These are phyloP conservation scores for Mustelus asterias DNA, from an alignment of 2,113 vertebrate species.

Conservation along the genomic window DNA sequence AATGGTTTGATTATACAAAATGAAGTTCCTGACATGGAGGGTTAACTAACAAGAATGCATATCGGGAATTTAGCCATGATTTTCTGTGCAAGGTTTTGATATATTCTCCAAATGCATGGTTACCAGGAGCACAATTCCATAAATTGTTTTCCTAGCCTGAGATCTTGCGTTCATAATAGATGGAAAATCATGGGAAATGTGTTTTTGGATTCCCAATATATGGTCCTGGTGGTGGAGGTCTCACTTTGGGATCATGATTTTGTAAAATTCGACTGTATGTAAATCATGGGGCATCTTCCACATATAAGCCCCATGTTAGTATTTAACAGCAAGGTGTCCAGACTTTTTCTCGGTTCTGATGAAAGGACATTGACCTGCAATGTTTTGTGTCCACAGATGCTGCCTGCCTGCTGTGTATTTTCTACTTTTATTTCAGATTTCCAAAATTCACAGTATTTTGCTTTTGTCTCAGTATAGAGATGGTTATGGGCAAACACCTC, in stretches of 20 bases:
- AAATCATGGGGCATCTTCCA: neutral
- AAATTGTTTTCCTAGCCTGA: neutral
- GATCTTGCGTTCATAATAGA: neutral
- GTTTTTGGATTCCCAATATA: neutral
- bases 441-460: too few species aligned
- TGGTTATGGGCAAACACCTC: neutral
- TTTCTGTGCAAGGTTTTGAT: neutral
- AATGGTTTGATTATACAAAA: neutral
- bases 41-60: neutral
- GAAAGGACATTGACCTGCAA: too few species aligned
- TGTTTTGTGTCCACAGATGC: too few species aligned
- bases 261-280: neutral
- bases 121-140: neutral
- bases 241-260: neutral
- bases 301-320: neutral
- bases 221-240: neutral
- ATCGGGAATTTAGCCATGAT: neutral
- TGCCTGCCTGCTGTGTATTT: too few species aligned
- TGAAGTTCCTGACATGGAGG: neutral
- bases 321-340: neutral
- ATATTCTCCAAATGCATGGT: neutral
- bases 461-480: too few species aligned
- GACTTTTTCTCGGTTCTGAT: neutral
- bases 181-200: neutral
- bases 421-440: too few species aligned